Percentiles rank a stretch among this genome's conserved stretches.
Evolutionary conservation across 1,140 invertebrate genomes (phyloP).

Genomic region (Drosophila saltans): DNA sequence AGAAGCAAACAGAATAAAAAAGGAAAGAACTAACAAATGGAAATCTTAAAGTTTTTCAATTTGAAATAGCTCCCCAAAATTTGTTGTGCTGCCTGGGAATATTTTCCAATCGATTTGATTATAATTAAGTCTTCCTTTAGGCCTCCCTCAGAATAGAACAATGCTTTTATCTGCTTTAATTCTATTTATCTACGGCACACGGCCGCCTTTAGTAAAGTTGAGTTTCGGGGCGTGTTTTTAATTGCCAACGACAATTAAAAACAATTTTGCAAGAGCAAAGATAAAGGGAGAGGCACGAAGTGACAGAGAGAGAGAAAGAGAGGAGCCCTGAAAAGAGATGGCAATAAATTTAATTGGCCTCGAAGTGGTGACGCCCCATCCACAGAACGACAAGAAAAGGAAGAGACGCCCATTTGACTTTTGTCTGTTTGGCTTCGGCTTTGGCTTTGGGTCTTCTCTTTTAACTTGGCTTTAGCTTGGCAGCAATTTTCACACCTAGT

Average conservation of each 20-base stretch:
- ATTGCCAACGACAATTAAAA: constrained; percentile 78
- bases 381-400: constrained; percentile 1
- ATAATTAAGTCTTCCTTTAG: constrained; percentile 5
- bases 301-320: background rate
- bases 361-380: constrained; percentile 56
- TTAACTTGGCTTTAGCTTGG: constrained; percentile 40
- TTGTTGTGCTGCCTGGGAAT: background rate
- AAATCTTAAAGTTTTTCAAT: constrained; percentile 10
- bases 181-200: constrained; percentile 57
- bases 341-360: constrained; percentile 78
- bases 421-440: constrained; percentile 37
- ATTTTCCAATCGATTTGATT: constrained; percentile 5
- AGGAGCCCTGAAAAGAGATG: constrained; percentile 40
- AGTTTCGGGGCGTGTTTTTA: constrained; percentile 67
- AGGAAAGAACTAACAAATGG: background rate
- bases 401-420: constrained; percentile 47
- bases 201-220: constrained; percentile 34
- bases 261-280: constrained; percentile 73
- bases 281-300: background rate
- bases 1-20: background rate
- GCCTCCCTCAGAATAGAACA: constrained; percentile 17
- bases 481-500: constrained; percentile 71
- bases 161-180: constrained; percentile 40
- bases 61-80: background rate
- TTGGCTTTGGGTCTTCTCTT: constrained; percentile 4